Conservation (phyloP, 1,140 invertebrate species). For the Conus ventricosus region DNA sequence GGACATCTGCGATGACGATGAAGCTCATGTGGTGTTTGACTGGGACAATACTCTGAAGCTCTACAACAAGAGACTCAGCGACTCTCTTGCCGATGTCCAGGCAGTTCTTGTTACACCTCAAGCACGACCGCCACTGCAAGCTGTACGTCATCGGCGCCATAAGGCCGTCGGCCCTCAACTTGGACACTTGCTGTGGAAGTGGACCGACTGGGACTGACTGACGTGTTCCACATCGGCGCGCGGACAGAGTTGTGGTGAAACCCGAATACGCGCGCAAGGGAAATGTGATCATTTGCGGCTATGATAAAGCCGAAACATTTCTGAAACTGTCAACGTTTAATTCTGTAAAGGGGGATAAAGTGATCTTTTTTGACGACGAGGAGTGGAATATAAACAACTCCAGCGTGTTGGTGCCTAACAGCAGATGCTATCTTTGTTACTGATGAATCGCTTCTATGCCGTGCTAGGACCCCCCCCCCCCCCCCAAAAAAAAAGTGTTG, state of each 20-base stretch:
- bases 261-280: neutral
- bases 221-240: neutral
- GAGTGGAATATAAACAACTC: neutral
- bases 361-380: conserved; percentile 19
- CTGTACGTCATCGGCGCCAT: conserved; percentile 16
- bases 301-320: conserved; percentile 26
- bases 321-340: neutral
- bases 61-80: neutral
- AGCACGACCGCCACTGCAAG: neutral
- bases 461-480: too few relatives aligned
- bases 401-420: neutral
- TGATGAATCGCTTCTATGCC: neutral
- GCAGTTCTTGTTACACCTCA: conserved; percentile 7
- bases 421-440: neutral
- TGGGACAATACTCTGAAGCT: conserved; percentile 25
- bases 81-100: neutral
- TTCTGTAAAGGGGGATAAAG: conserved; percentile 10
- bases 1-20: conserved; percentile 1
- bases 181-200: neutral
- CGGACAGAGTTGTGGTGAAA: neutral
- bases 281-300: conserved; percentile 17
- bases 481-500: too few relatives aligned
- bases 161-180: neutral
- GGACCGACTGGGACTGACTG: neutral
- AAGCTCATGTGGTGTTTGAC: conserved; percentile 10